Evolutionary conservation across 2,888 invertebrate genomes (phyloP), one percentile per base, ranked within the genome.

Genomic region (Anthrax anthrax): DNA sequence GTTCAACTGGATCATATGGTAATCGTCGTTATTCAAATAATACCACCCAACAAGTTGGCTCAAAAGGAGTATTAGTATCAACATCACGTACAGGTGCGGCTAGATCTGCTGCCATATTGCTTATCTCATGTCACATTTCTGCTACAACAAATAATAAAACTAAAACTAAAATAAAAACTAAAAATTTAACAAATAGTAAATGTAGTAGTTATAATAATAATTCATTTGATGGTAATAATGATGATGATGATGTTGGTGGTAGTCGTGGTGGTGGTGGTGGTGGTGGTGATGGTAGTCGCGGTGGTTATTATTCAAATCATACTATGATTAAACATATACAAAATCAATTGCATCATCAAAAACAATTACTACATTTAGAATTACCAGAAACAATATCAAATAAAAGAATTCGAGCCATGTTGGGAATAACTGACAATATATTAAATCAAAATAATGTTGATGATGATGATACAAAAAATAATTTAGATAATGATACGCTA

Each of bases 11-110:
- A 56, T 69, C 69, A 57, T 67, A 59, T 68, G 74, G 71, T 67
- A 63, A 65, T 58, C 64, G 68, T 44, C 66, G 69, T 48, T 61
- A 65, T 50, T 69, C 69, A 41, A 73, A 77, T 65, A 72, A 74
- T 60, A 69, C 71, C 62, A 69, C 71, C 62, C 65, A 58, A 37
- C 62, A 56, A 52, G 60, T 64, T 54, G 74, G 74, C 53, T 74
- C 74, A 59, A 80, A 79, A 60, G 82, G 80, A 66, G 78, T 80
- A 62, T 69, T 80, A 59, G 81, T 83, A 63, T 79, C 84, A 63
- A 79, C 83, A 62, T 86, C 86, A 67, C 80, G 87, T 75, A 84
- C 86, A 87, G 87, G 87, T 86, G 86, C 86, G 79, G 87, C 87
- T 72, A 82, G 86, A 72, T 79, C 84, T 74, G 87, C 87, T 75